These are phyloP conservation scores for Pica pica DNA, from an alignment of 2,113 vertebrate species.

Conservation along the genomic window DNA sequence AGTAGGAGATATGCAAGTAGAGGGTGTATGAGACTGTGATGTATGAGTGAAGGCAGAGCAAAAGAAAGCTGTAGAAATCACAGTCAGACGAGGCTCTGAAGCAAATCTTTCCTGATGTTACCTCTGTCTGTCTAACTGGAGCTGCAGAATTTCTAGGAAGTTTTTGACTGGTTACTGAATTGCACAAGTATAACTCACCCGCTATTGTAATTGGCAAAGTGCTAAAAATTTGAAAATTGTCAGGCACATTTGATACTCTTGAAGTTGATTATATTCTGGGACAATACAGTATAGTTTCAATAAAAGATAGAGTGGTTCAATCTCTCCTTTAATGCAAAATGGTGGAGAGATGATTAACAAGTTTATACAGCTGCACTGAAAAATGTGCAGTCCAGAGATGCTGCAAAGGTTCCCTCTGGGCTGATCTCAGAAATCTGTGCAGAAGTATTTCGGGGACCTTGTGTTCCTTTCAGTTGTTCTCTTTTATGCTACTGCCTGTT, in stretches of 20 bases:
- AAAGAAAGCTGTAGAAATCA: background rate
- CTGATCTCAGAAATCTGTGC: background rate
- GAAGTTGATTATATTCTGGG: background rate
- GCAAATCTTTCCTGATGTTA: background rate
- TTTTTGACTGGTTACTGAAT: background rate
- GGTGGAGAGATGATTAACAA: background rate
- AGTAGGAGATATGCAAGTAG: background rate
- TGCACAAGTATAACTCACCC: background rate
- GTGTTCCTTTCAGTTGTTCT: background rate
- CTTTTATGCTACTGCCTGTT: background rate
- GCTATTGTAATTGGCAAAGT: background rate
- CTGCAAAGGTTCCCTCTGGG: background rate
- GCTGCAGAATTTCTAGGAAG: background rate
- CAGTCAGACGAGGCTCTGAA: background rate
- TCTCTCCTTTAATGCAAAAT: background rate
- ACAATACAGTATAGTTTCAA: background rate
- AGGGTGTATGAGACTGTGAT: background rate
- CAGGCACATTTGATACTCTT: background rate
- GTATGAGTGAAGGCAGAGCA: background rate
- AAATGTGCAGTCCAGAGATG: background rate
- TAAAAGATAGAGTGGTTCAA: background rate
- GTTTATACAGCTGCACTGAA: background rate
- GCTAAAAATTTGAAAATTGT: background rate
- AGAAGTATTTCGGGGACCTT: background rate
- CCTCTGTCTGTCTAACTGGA: background rate